phyloP scores from a whole-genome alignment of 2,888 invertebrate species.

The Coelinius sp. region DNA sequence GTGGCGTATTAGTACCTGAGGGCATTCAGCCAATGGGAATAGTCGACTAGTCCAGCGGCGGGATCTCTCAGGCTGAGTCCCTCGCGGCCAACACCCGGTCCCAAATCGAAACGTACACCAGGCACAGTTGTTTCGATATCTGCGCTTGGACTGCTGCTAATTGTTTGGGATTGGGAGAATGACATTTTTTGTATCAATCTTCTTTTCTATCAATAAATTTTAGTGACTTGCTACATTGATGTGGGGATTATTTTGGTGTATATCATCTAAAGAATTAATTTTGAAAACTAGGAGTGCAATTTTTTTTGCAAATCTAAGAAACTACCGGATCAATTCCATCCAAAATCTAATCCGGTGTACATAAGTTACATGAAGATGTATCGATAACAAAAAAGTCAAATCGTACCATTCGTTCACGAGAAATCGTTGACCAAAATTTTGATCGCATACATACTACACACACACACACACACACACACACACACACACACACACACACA shows the following conservation, averaged over 20 bases:
- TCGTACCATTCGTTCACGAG: too few relatives aligned
- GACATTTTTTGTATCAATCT: constrained; percentile 25
- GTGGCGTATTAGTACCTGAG: constrained; percentile 69
- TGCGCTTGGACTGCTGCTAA: constrained; percentile 68
- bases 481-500: too few relatives aligned
- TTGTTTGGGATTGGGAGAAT: constrained; percentile 40
- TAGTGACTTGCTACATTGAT: neutral
- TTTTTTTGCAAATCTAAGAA: too few relatives aligned
- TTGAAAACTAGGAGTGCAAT: too few relatives aligned
- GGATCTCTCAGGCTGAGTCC: constrained; percentile 74
- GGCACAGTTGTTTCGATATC: constrained; percentile 70
- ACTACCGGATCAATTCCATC: too few relatives aligned
- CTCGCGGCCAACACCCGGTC: constrained; percentile 72
- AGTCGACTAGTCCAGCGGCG: constrained; percentile 74
- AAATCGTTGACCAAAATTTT: too few relatives aligned
- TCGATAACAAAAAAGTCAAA: too few relatives aligned
- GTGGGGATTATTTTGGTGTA: neutral
- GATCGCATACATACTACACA: too few relatives aligned
- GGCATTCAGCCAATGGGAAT: constrained; percentile 75
- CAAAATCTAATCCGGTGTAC: too few relatives aligned
- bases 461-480: too few relatives aligned
- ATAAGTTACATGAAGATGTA: too few relatives aligned
- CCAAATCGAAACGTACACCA: constrained; percentile 70
- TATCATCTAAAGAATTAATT: too few relatives aligned
- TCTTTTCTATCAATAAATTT: constrained; percentile 1